phyloP scores from a whole-genome alignment of 2,888 invertebrate species.

The Osmoderma eremita region DNA sequence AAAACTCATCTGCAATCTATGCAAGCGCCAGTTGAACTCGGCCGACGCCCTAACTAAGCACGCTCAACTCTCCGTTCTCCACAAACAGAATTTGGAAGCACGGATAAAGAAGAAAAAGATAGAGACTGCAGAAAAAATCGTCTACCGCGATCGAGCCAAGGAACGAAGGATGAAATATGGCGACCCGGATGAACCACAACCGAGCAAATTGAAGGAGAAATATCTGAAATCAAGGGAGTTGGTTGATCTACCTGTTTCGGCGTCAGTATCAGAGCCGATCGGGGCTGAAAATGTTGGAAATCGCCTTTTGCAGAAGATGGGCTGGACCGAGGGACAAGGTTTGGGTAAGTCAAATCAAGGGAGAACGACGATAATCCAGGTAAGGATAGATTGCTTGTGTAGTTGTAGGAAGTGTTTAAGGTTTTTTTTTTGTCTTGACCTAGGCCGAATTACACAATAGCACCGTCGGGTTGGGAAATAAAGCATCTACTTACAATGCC shows the following conservation, averaged over 20 bases:
- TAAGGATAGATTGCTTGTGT: constrained; percentile 56
- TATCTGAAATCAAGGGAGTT: constrained; percentile 71
- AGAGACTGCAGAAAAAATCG: constrained; percentile 52
- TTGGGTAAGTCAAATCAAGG: constrained; percentile 94
- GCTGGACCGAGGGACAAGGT: constrained; percentile 98
- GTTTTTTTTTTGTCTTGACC: too few relatives aligned
- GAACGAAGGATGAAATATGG: constrained; percentile 95
- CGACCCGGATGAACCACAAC: constrained; percentile 82
- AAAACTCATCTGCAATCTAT: constrained; percentile 92
- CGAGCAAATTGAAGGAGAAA: constrained; percentile 78
- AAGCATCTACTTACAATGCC: constrained; percentile 79
- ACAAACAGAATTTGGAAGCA: constrained; percentile 84
- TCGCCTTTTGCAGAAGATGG: constrained; percentile 97
- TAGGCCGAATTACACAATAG: constrained; percentile 68
- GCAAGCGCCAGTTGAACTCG: constrained; percentile 93
- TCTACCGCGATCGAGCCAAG: constrained; percentile 96
- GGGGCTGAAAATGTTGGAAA: constrained; percentile 93
- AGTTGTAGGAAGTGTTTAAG: neutral
- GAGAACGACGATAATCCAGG: constrained; percentile 91
- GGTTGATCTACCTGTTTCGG: constrained; percentile 63
- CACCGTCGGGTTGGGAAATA: constrained; percentile 88
- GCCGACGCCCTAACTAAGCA: constrained; percentile 90
- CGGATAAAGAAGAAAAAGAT: constrained; percentile 54
- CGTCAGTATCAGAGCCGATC: constrained; percentile 75
- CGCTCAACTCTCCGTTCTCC: constrained; percentile 91